Evolutionary conservation across 1,140 invertebrate genomes (phyloP).

Genomic region (Doryteuthis pealeii): DNA sequence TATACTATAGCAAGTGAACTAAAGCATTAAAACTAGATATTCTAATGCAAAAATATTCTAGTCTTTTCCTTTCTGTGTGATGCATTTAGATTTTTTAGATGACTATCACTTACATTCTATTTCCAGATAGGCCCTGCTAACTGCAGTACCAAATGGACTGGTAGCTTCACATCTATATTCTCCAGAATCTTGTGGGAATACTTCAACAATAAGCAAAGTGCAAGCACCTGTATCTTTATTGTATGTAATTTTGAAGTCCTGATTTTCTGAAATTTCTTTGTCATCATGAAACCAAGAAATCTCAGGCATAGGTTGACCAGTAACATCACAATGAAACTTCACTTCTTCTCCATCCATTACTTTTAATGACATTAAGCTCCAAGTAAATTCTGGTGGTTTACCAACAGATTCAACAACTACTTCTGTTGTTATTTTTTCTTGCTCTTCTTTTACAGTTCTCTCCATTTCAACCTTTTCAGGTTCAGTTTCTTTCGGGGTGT

Average conservation of each 20-base stretch:
- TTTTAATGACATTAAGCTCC: slow-evolving; percentile 71
- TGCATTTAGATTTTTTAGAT: neutral
- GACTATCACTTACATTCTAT: slow-evolving; percentile 66
- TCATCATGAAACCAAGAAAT: slow-evolving; percentile 70
- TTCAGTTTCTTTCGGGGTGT: slow-evolving; percentile 6
- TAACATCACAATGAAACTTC: slow-evolving; percentile 64
- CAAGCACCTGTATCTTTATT: slow-evolving; percentile 46
- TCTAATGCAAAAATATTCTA: too few relatives aligned
- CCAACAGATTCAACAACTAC: slow-evolving; percentile 62
- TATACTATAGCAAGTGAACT: too few relatives aligned
- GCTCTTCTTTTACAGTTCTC: slow-evolving; percentile 19
- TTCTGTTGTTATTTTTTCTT: slow-evolving; percentile 20
- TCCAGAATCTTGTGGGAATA: slow-evolving; percentile 91
- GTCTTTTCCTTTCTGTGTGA: too few relatives aligned
- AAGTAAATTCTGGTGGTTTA: slow-evolving; percentile 76
- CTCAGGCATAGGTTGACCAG: slow-evolving; percentile 46
- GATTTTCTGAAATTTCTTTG: slow-evolving; percentile 67
- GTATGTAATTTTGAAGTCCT: slow-evolving; percentile 53
- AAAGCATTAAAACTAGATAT: too few relatives aligned
- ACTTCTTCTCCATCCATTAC: slow-evolving; percentile 93
- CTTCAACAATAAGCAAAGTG: slow-evolving; percentile 53
- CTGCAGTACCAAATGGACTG: slow-evolving; percentile 86
- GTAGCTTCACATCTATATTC: slow-evolving; percentile 90
- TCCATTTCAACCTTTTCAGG: slow-evolving; percentile 13
- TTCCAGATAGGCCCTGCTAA: slow-evolving; percentile 73